Conservation (phyloP, 2,113 vertebrate species). For the Oreochromis spilurus region DNA sequence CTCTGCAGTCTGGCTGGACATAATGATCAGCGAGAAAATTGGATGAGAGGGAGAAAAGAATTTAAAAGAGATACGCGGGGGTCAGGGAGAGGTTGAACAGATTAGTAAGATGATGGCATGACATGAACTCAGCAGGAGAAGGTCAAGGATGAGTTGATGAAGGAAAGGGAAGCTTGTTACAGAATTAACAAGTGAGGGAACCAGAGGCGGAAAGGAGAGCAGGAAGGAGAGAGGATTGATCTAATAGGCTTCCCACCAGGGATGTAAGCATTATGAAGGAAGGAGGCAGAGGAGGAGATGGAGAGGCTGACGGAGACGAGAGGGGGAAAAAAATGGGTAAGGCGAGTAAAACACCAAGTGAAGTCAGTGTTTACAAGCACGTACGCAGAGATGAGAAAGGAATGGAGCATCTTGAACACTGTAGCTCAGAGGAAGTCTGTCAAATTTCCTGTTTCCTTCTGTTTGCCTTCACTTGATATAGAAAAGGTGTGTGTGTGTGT, state of each 20-base stretch:
- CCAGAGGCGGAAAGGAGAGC: not conserved
- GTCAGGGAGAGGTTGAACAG: not conserved
- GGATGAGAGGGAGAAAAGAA: not conserved
- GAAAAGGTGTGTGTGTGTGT: not conserved
- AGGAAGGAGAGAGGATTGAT: conserved; percentile 1
- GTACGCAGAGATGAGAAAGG: not conserved
- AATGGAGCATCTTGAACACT: not conserved
- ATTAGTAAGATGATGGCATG: not conserved
- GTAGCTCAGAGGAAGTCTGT: conserved; percentile 17
- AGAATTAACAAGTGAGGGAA: conserved; percentile 25
- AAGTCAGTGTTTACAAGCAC: not conserved
- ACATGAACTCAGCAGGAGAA: not conserved
- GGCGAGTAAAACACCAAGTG: not conserved
- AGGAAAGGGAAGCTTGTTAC: not conserved
- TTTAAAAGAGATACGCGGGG: not conserved
- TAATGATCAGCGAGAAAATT: not conserved
- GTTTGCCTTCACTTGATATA: conserved; percentile 4
- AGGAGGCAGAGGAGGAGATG: not conserved
- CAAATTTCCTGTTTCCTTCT: conserved; percentile 29
- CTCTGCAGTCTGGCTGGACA: not conserved
- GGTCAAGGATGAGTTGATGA: not conserved
- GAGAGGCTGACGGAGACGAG: not conserved
- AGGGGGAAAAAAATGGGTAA: not conserved
- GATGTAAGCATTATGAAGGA: not conserved
- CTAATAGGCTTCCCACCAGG: conserved; percentile 6